A percentile compares a stretch with the other conserved stretches of the same genome.
phyloP scores from a whole-genome alignment of 1,140 invertebrate species.

The Asobara japonica region DNA sequence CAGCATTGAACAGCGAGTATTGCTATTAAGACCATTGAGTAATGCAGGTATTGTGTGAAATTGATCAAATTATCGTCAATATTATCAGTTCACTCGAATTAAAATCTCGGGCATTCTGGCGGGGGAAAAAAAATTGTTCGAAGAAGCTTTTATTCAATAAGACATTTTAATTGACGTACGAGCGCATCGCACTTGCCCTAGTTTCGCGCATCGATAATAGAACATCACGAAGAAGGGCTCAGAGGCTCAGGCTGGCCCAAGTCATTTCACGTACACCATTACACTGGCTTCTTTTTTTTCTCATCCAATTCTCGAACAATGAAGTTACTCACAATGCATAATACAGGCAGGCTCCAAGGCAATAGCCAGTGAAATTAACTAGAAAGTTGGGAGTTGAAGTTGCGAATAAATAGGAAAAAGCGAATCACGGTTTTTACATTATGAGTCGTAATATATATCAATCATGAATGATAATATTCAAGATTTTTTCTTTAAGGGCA shows the following conservation, averaged over 20 bases:
- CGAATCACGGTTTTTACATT: too few species aligned
- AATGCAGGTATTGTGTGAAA: background rate
- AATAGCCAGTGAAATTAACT: background rate
- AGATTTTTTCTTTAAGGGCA: too few species aligned
- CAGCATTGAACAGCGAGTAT: background rate
- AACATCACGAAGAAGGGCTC: background rate
- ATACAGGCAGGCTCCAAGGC: background rate
- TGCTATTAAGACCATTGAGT: background rate
- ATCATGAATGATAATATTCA: too few species aligned
- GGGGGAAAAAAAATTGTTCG: background rate
- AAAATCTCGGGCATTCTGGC: background rate
- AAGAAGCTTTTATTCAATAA: constrained; percentile 12
- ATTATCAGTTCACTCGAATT: background rate
- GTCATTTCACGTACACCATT: background rate
- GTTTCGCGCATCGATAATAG: constrained; percentile 39
- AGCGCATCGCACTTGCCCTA: constrained; percentile 39
- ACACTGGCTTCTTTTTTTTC: background rate
- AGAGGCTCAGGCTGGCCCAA: background rate
- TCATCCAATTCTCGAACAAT: background rate
- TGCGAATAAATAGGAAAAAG: too few species aligned
- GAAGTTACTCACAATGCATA: background rate
- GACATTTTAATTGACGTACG: constrained; percentile 43
- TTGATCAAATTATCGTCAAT: background rate
- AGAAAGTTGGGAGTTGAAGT: background rate
- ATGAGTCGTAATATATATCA: too few species aligned